Conservation (phyloP, 2,888 invertebrate species). For the Andrena trimmerana region DNA sequence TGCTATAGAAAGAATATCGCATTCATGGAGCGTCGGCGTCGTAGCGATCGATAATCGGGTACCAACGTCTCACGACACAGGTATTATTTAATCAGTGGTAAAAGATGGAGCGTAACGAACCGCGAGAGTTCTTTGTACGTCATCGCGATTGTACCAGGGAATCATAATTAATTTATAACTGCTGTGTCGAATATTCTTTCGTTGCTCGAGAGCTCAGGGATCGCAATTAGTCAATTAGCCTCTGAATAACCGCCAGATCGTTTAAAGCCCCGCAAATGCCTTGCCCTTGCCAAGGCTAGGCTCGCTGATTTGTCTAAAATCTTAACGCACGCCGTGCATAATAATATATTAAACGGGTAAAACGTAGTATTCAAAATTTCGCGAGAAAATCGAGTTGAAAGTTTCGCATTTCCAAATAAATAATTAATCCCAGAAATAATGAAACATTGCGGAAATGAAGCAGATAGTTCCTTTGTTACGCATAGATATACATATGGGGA, state of each 20-base stretch:
- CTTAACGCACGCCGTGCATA: too few relatives aligned
- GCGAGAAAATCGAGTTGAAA: too few relatives aligned
- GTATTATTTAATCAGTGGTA: conserved; percentile 12
- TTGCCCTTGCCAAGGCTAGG: conserved; percentile 1
- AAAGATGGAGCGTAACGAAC: not conserved
- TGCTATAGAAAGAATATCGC: not conserved
- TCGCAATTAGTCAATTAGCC: conserved; percentile 15
- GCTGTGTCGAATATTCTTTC: conserved; percentile 8
- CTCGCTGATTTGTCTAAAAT: too few relatives aligned
- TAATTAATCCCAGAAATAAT: too few relatives aligned
- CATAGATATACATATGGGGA: too few relatives aligned
- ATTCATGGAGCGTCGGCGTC: not conserved
- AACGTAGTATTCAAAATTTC: too few relatives aligned
- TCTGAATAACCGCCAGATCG: not conserved
- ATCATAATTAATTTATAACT: conserved; percentile 19
- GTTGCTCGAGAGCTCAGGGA: not conserved
- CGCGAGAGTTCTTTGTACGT: not conserved
- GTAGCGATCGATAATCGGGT: conserved; percentile 26
- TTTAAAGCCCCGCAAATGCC: not conserved
- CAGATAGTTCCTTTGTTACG: too few relatives aligned
- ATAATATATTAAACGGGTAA: too few relatives aligned
- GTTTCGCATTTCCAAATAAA: too few relatives aligned
- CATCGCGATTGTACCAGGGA: not conserved
- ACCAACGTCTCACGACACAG: not conserved
- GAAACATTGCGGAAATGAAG: too few relatives aligned